Evolutionary conservation across 2,888 invertebrate genomes (phyloP), one percentile per base, ranked within the genome.

Genomic region (Tachina grossa): DNA sequence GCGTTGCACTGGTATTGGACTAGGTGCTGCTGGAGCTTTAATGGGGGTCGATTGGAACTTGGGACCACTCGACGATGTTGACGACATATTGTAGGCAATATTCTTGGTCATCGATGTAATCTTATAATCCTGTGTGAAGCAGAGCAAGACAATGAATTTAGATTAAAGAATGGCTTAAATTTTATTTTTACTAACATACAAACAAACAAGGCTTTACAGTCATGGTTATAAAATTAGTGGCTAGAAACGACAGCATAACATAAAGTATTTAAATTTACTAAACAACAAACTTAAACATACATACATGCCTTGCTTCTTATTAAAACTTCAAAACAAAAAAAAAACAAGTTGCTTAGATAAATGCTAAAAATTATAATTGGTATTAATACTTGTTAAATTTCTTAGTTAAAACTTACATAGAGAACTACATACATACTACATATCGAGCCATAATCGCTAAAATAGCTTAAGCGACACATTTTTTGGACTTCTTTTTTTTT

Each of bases 1-100:
- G 14, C 89, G 88, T 57, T 86, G 86, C 92, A 94, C 95, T 39
- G 95, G 95, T 59, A 84, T 80, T 77, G 95, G 95, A 91, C 94
- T 95, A 39, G 94, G 94, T 68, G 94, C 94, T 43, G 92, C 93
- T 19, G 88, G 86, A 9, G 88, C 85, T 82, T 89, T 88, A 13
- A 88, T 77, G 76, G 92, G 87, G 84, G 86, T 87, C 49, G 88
- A 61, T 3, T 77, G 87, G 13, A 79, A 85, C 55, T 85, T 53
- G 89, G 90, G 87, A 91, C 91, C 47, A 91, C 90, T 81, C 22
- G 81, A 59, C 0, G 83, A 71, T 22, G 93, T 87, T 92, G 93
- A 89, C 65, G 93, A 92, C 87, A 93, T 91, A 53, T 91, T 92
- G 76, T 93, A 93, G 41, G 92, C 91, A 76, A 93, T 92, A 87